Evolutionary conservation across 2,888 invertebrate species (phyloP).

Genomic region (Coelogynopora nodosa): DNA sequence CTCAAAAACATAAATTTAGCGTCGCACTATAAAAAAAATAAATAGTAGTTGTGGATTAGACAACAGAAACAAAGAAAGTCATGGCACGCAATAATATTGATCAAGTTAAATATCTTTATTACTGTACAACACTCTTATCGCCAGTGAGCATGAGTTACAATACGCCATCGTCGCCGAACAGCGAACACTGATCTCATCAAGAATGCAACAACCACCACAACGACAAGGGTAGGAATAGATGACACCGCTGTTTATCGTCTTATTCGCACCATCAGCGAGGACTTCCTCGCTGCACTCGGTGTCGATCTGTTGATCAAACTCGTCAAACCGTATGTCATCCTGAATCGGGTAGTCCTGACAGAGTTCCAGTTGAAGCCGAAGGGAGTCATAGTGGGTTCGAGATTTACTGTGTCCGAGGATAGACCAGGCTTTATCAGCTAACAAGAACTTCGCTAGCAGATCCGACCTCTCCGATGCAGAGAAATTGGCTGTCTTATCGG

Average conservation of each 20-base stretch:
- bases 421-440: background rate
- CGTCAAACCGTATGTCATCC: background rate
- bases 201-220: background rate
- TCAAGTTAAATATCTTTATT: background rate
- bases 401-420: background rate
- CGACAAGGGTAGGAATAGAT: background rate
- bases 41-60: no score
- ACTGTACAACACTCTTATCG: background rate
- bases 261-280: background rate
- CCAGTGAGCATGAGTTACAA: background rate
- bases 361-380: background rate
- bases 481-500: background rate
- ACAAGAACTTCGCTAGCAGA: background rate
- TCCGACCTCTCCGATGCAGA: background rate
- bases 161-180: background rate
- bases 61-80: no score
- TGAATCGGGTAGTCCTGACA: slow-evolving; percentile 1
- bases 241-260: background rate
- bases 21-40: no score
- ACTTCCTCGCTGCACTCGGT: background rate
- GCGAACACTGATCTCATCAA: background rate
- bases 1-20: no score
- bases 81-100: no score
- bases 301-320: background rate
- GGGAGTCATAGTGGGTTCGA: background rate